Evolutionary conservation across 2,797 vertebrate species (phyloP).

Genomic region (Stomatorhinus walkeri): DNA sequence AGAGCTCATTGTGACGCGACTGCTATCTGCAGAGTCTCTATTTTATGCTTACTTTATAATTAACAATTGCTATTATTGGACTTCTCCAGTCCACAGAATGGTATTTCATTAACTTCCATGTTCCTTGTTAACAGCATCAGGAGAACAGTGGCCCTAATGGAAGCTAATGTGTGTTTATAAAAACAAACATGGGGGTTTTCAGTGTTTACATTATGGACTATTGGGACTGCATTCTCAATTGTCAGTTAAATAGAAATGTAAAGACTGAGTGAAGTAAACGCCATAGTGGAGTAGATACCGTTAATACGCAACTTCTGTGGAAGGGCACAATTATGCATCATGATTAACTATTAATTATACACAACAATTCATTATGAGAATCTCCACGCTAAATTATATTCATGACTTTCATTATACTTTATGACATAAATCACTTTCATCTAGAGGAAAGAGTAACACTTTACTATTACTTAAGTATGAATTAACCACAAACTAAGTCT

Average conservation of each 20-base stretch:
- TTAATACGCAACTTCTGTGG: neutral
- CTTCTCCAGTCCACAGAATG: neutral
- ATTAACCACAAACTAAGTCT: neutral
- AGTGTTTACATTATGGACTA: neutral
- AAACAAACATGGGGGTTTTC: neutral
- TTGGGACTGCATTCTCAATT: neutral
- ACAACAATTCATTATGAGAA: neutral
- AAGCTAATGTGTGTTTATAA: neutral
- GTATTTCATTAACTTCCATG: neutral
- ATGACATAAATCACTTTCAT: neutral
- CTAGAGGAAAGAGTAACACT: neutral
- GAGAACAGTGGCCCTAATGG: neutral
- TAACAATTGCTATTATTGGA: neutral
- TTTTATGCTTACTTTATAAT: neutral
- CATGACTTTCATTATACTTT: neutral
- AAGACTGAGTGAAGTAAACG: neutral
- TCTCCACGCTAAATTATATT: neutral
- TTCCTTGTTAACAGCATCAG: neutral
- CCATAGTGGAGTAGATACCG: neutral
- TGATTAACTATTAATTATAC: neutral
- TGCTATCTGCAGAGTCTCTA: neutral
- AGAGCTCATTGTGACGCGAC: neutral
- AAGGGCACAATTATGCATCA: neutral
- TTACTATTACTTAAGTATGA: neutral
- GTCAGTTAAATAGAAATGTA: neutral